A percentile compares a stretch with the other conserved stretches of the same genome.
Conservation (phyloP, 2,888 invertebrate genomes). For the Hetaerina titia region DNA sequence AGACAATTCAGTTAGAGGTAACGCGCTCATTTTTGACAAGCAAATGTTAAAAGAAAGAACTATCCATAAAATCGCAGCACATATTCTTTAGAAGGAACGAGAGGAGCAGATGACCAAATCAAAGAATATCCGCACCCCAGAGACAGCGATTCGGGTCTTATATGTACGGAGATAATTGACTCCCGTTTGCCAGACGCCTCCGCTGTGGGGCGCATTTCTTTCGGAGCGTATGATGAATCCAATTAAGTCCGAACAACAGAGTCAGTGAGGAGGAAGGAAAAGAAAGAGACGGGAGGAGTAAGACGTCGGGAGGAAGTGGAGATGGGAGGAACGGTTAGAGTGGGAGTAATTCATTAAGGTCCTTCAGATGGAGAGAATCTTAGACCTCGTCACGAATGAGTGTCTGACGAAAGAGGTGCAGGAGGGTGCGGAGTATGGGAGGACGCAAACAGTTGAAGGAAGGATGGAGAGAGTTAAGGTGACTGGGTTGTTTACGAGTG, state of each 20-base stretch:
- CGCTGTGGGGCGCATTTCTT: background rate
- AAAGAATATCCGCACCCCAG: background rate
- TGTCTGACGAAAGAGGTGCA: background rate
- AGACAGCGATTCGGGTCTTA: background rate
- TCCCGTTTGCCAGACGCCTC: background rate
- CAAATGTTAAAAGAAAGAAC: background rate
- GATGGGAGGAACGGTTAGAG: background rate
- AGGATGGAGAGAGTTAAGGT: background rate
- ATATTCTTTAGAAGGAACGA: background rate
- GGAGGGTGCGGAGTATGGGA: background rate
- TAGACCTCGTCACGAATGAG: background rate
- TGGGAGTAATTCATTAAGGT: slow-evolving; percentile 16
- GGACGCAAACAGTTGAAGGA: background rate
- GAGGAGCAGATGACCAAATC: background rate
- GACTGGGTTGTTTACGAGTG: background rate
- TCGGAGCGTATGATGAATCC: background rate
- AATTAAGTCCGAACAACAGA: slow-evolving; percentile 6
- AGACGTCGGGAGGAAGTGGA: background rate
- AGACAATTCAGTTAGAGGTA: no score
- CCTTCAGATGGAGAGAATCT: background rate
- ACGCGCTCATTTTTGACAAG: no score
- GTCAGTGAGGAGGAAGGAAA: background rate
- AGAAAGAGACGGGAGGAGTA: background rate
- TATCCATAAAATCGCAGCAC: background rate
- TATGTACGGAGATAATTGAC: background rate